These are phyloP conservation scores for Nymphalis urticae DNA, from an alignment of 2,888 invertebrate species.

Conservation along the genomic window DNA sequence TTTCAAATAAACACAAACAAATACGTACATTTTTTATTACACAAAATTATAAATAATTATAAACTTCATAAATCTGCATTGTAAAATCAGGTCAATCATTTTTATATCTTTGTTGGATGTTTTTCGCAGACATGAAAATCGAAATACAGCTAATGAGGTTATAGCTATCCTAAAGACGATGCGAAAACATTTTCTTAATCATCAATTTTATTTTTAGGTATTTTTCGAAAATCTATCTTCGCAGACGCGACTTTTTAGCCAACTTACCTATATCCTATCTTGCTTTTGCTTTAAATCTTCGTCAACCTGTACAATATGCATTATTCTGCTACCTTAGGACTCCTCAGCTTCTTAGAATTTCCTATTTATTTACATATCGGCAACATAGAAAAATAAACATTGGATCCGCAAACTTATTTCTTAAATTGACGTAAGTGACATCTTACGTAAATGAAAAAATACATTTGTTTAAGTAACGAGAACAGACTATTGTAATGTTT, in stretches of 20 bases:
- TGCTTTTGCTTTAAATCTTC: conserved; percentile 54
- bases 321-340: conserved; percentile 67
- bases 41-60: too few species aligned
- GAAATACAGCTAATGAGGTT: too few species aligned
- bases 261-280: conserved; percentile 68
- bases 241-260: conserved; percentile 70
- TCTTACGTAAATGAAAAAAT: not conserved
- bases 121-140: too few species aligned
- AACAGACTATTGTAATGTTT: too few species aligned
- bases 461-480: not conserved
- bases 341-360: conserved; percentile 69
- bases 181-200: not conserved
- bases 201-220: conserved; percentile 56
- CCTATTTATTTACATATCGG: conserved; percentile 71
- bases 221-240: conserved; percentile 62
- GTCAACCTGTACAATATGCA: conserved; percentile 46
- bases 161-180: not conserved
- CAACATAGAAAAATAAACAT: conserved; percentile 67
- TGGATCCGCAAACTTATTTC: conserved; percentile 67
- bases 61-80: too few species aligned
- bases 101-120: too few species aligned
- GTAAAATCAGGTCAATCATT: too few species aligned
- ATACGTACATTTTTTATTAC: too few species aligned
- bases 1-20: too few species aligned
- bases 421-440: conserved; percentile 64